Percentiles rank a stretch among this genome's conserved stretches.
Evolutionary conservation across 1,140 invertebrate species (phyloP).

Genomic region (Pogonomyrmex barbatus): DNA sequence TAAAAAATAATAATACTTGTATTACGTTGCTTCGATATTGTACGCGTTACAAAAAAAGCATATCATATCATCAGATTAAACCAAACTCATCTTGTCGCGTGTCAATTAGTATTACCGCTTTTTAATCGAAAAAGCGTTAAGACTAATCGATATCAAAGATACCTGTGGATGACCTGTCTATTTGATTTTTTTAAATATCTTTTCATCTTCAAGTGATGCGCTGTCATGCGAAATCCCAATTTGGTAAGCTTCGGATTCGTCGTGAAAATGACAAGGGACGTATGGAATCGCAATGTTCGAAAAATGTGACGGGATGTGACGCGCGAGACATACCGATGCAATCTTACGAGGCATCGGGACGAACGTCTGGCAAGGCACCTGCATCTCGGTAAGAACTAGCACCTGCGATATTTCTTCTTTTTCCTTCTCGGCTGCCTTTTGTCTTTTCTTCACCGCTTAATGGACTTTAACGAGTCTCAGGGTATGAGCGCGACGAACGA

Average conservation of each 20-base stretch:
- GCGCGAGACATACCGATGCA: constrained; percentile 52
- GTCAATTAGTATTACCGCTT: neutral
- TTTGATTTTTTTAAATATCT: neutral
- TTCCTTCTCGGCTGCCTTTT: neutral
- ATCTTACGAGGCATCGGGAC: constrained; percentile 48
- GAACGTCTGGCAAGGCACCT: constrained; percentile 29
- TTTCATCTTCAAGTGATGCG: neutral
- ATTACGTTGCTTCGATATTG: neutral
- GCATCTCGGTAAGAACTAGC: constrained; percentile 34
- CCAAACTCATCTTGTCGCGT: neutral
- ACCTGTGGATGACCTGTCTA: neutral
- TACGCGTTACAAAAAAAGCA: neutral
- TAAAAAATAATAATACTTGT: constrained; percentile 13
- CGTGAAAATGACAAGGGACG: neutral
- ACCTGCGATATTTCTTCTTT: constrained; percentile 26
- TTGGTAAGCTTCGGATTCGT: constrained; percentile 18
- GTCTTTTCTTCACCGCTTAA: constrained; percentile 64
- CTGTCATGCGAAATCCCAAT: neutral
- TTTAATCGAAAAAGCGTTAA: no score
- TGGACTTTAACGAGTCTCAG: constrained; percentile 69
- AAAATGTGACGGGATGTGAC: constrained; percentile 51
- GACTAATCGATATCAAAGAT: neutral
- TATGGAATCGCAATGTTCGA: constrained; percentile 50
- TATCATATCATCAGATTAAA: neutral
- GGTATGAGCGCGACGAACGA: constrained; percentile 17